Base-by-base conservation (phyloP, 2,113 vertebrate genomes). In the Tetraodon nigroviridis region DNA sequence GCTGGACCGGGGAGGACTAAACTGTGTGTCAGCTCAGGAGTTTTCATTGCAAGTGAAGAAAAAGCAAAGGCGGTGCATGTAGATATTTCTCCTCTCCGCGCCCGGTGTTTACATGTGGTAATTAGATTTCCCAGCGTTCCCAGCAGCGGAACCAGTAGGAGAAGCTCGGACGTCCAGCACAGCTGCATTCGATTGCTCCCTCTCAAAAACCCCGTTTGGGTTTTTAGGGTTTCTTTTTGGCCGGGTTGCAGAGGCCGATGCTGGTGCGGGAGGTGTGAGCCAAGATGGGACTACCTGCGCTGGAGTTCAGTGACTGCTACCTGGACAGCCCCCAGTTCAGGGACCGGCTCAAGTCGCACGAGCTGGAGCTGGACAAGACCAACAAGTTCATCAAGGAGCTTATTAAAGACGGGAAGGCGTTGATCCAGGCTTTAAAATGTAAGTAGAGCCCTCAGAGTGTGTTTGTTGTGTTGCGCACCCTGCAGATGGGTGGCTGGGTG, bases 331-430 rank as follows among this genome's bases (percentile, higher is more conserved):
- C 96, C 1, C 94, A 93, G 75, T 97, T 98, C 88, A 87, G 96
- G 84, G 96, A 97, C 69, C 90, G 93, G 60, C 91, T 98, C 55
- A 95, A 94, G 83, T 96, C 94, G 0, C 96, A 98, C 71, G 96
- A 98, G 65, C 90, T 93, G 67, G 96, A 98, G 89, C 92, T 98
- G 90, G 96, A 98, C 78, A 98, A 96, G 87, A 98, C 96, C 80
- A 98, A 95, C 87, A 98, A 97, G 91, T 98, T 98, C 89, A 98
- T 98, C 88, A 98, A 98, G 87, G 96, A 98, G 87, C 93, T 98
- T 58, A 93, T 97, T 64, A 98, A 97, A 81, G 96, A 98, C 73
- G 94, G 95, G 41, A 98, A 95, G 84, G 92, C 93, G 12, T 92
- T 97, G 42, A 90, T 98, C 75, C 92, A 88, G 67, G 93, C 96